phyloP scores from a whole-genome alignment of 1,140 invertebrate genomes.

The Neodiprion fabricii region DNA sequence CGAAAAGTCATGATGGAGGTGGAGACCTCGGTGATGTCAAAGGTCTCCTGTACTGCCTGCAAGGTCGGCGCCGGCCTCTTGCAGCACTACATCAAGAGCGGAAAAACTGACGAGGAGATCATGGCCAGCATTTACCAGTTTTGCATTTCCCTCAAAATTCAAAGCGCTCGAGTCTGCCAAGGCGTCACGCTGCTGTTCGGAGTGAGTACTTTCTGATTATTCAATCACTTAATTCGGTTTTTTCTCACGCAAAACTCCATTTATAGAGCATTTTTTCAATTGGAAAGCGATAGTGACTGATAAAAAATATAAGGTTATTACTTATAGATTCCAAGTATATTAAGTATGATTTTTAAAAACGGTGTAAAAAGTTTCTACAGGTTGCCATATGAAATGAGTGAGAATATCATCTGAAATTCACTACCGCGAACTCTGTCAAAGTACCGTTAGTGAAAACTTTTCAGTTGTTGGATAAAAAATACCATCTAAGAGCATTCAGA shows the following conservation, averaged over 20 bases:
- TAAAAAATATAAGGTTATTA: no score
- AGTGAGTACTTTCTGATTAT: conserved; percentile 60
- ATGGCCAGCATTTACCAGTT: conserved; percentile 84
- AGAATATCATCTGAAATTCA: no score
- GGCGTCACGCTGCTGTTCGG: conserved; percentile 86
- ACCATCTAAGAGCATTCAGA: no score
- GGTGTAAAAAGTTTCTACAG: no score
- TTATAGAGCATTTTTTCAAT: not conserved
- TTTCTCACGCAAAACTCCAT: not conserved
- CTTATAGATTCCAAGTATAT: no score
- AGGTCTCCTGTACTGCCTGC: conserved; percentile 89
- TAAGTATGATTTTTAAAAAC: no score
- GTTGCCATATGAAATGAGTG: no score
- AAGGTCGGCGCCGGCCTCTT: conserved; percentile 84
- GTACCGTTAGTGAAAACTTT: no score
- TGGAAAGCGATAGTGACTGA: no score
- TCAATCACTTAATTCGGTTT: conserved; percentile 20
- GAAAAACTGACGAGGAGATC: conserved; percentile 86
- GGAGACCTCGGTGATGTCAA: conserved; percentile 89
- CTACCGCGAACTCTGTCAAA: no score
- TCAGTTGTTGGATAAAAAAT: no score
- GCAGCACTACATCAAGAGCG: conserved; percentile 83
- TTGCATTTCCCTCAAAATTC: conserved; percentile 84
- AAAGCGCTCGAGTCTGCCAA: conserved; percentile 84
- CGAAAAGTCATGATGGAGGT: conserved; percentile 86